phyloP scores from a whole-genome alignment of 2,888 invertebrate genomes.

The Uloborus plumipes region DNA sequence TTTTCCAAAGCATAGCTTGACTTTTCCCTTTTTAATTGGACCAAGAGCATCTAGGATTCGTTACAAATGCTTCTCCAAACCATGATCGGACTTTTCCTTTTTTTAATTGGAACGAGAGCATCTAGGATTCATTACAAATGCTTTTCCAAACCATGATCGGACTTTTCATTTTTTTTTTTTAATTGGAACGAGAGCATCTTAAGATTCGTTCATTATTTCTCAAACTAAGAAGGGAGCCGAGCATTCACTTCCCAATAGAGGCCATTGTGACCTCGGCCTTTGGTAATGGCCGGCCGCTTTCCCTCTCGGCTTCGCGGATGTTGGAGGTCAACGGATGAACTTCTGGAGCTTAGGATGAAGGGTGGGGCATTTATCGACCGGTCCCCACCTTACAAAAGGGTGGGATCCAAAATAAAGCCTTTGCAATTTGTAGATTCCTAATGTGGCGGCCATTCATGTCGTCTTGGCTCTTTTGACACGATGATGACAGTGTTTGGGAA shows the following conservation, averaged over 20 bases:
- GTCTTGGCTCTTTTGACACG: too few species aligned
- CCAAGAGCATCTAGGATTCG: neutral
- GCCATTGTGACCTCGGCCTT: slow-evolving; percentile 46
- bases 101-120: neutral
- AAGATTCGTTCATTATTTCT: slow-evolving; percentile 48
- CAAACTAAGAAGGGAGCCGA: slow-evolving; percentile 17
- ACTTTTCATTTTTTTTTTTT: slow-evolving; percentile 49
- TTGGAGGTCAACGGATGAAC: slow-evolving; percentile 55
- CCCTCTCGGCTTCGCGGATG: slow-evolving; percentile 52
- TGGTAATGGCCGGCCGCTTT: slow-evolving; percentile 44
- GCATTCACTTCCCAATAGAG: slow-evolving; percentile 38
- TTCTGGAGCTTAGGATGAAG: slow-evolving; percentile 40
- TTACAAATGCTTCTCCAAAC: neutral
- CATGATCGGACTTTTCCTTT: neutral
- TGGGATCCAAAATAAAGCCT: slow-evolving; percentile 42
- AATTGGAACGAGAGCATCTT: slow-evolving; percentile 31
- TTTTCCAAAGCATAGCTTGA: neutral
- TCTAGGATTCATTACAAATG: neutral
- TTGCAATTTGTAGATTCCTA: slow-evolving; percentile 42
- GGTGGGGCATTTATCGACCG: slow-evolving; percentile 54
- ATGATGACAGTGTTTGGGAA: too few species aligned
- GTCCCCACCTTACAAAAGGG: slow-evolving; percentile 42
- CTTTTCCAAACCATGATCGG: neutral
- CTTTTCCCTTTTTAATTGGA: neutral
- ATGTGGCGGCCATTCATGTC: too few species aligned